Conservation (phyloP, 2,888 invertebrate species). For the Physocephala rufipes region DNA sequence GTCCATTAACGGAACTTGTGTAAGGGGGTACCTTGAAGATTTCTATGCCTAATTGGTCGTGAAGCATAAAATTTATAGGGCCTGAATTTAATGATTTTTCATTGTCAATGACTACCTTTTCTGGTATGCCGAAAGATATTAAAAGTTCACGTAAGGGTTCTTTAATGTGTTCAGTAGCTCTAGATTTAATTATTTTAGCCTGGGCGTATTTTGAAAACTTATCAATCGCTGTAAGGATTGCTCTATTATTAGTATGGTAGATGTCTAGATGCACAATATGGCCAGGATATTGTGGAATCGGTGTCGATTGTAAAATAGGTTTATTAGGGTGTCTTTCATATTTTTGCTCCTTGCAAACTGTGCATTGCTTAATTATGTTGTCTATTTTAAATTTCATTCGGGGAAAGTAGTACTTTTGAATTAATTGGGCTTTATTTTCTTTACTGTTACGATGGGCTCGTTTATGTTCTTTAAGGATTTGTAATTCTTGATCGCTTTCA, state of each 20-base stretch:
- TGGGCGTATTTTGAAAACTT: slow-evolving; percentile 5
- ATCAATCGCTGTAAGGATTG: background rate
- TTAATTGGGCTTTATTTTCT: background rate
- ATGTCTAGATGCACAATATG: slow-evolving; percentile 34
- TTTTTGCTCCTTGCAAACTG: slow-evolving; percentile 37
- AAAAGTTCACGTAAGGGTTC: slow-evolving; percentile 36
- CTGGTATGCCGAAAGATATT: slow-evolving; percentile 38
- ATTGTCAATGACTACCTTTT: slow-evolving; percentile 38
- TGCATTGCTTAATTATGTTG: slow-evolving; percentile 36
- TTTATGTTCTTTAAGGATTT: slow-evolving; percentile 9
- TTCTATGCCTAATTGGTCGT: slow-evolving; percentile 34
- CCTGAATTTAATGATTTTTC: slow-evolving; percentile 40
- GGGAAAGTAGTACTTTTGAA: slow-evolving; percentile 31
- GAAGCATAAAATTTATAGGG: slow-evolving; percentile 32
- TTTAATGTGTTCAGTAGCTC: slow-evolving; percentile 38
- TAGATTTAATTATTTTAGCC: slow-evolving; percentile 29
- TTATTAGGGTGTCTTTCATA: slow-evolving; percentile 37
- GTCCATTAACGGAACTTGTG: slow-evolving; percentile 35
- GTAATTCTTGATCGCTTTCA: background rate
- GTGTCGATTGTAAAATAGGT: slow-evolving; percentile 25
- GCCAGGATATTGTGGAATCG: slow-evolving; percentile 30
- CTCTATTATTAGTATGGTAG: background rate
- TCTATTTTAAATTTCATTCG: slow-evolving; percentile 36
- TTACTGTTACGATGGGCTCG: background rate
- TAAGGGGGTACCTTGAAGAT: slow-evolving; percentile 35